These are phyloP conservation scores for Dendropsophus ebraccatus DNA, from an alignment of 2,113 vertebrate species.

Conservation along the genomic window DNA sequence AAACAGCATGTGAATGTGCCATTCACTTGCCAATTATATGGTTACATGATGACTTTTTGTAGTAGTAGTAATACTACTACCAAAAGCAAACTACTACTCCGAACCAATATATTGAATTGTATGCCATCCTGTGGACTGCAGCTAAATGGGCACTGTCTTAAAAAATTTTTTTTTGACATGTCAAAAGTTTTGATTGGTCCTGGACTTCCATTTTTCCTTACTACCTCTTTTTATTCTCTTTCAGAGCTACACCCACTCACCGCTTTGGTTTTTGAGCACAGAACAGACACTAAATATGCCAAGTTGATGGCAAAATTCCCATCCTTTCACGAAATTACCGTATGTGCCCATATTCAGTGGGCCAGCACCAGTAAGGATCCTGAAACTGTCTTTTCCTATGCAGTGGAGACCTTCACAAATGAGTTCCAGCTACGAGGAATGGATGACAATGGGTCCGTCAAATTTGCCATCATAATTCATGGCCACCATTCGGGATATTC, in stretches of 20 bases:
- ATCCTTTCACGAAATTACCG: constrained; percentile 72
- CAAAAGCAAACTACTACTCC: too few species aligned
- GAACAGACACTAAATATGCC: constrained; percentile 75
- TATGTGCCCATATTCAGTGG: constrained; percentile 86
- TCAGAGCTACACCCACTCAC: constrained; percentile 63
- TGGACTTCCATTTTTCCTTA: not conserved
- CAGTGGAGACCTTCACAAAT: constrained; percentile 76
- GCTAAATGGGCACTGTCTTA: too few species aligned
- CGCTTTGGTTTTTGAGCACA: constrained; percentile 76
- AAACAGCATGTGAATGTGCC: too few species aligned
- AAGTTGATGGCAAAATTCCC: constrained; percentile 77
- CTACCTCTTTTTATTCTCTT: not conserved
- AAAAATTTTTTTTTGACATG: too few species aligned
- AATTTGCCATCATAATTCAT: constrained; percentile 81
- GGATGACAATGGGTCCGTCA: constrained; percentile 71
- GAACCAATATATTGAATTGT: too few species aligned
- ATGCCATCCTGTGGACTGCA: too few species aligned
- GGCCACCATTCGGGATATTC: constrained; percentile 84
- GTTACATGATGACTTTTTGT: too few species aligned
- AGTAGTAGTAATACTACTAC: too few species aligned
- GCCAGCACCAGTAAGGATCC: constrained; percentile 69
- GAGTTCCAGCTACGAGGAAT: constrained; percentile 87
- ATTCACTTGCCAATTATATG: too few species aligned
- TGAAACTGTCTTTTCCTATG: constrained; percentile 84
- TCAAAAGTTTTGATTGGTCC: too few species aligned